Evolutionary conservation across 2,797 vertebrate genomes (phyloP).

Genomic region (Melopsittacus undulatus): DNA sequence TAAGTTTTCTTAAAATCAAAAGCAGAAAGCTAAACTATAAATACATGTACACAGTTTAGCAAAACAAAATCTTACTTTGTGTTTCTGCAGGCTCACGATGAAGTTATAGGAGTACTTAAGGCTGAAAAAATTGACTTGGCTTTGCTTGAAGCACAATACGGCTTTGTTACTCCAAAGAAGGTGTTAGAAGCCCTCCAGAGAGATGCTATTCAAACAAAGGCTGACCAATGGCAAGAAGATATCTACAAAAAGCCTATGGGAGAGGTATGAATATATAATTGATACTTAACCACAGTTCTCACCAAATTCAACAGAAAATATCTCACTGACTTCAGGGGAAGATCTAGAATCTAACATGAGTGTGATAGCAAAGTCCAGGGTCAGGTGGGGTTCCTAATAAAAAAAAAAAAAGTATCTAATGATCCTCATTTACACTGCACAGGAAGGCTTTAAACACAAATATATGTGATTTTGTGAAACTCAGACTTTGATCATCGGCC

Average conservation of each 20-base stretch:
- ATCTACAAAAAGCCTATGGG: conserved; percentile 94
- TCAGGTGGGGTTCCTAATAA: not conserved
- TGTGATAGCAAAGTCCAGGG: not conserved
- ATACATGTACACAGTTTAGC: not conserved
- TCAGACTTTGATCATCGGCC: not conserved
- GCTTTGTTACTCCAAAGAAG: conserved; percentile 92
- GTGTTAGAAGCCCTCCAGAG: conserved; percentile 94
- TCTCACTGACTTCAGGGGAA: not conserved
- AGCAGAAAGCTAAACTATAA: conserved; percentile 6
- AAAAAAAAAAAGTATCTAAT: not conserved
- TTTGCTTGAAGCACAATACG: conserved; percentile 93
- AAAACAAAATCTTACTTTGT: conserved; percentile 43
- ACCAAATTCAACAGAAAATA: not conserved
- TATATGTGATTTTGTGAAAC: not conserved
- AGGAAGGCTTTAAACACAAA: not conserved
- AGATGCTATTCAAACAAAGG: conserved; percentile 88
- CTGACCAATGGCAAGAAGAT: conserved; percentile 87
- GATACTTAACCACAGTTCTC: not conserved
- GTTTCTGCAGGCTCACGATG: conserved; percentile 90
- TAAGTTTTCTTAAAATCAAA: not conserved
- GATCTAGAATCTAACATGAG: not conserved
- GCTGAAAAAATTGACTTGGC: conserved; percentile 96
- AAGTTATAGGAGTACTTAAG: conserved; percentile 95
- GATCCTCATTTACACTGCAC: not conserved
- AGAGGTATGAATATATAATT: conserved; percentile 81